phyloP scores from a whole-genome alignment of 2,113 vertebrate species.

The Excalfactoria chinensis region DNA sequence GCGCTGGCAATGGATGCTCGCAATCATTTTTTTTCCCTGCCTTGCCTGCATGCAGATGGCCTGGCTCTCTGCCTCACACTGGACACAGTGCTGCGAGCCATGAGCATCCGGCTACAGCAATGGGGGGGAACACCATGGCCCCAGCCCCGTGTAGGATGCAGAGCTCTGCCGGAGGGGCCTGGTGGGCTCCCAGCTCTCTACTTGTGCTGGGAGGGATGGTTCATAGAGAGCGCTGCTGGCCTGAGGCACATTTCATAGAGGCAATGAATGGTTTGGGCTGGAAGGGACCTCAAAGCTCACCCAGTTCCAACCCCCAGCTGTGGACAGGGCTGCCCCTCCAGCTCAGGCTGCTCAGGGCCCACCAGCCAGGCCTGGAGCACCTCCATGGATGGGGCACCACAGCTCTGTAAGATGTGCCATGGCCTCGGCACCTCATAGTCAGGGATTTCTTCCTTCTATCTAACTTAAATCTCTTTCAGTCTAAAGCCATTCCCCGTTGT shows the following conservation, averaged over 20 bases:
- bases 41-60: constrained; percentile 19
- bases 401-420: no score
- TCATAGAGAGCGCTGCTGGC: background rate
- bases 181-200: background rate
- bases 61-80: background rate
- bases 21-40: background rate
- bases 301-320: no score
- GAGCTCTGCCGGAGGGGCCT: background rate
- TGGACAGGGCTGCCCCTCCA: no score
- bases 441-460: no score
- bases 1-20: constrained; percentile 38
- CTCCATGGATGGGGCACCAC: no score
- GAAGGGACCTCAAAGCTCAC: no score
- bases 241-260: rapidly evolving
- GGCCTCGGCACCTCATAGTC: no score
- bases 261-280: background rate
- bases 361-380: no score
- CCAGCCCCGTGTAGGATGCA: rapidly evolving
- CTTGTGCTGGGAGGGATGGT: background rate
- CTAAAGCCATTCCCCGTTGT: no score
- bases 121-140: background rate
- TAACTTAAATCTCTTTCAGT: no score
- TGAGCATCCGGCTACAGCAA: background rate
- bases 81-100: background rate
- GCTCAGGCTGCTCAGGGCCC: no score